A percentile compares a stretch with the other conserved stretches of the same genome.
Conservation (phyloP, 2,888 invertebrate genomes). For the Campoletis raptor region DNA sequence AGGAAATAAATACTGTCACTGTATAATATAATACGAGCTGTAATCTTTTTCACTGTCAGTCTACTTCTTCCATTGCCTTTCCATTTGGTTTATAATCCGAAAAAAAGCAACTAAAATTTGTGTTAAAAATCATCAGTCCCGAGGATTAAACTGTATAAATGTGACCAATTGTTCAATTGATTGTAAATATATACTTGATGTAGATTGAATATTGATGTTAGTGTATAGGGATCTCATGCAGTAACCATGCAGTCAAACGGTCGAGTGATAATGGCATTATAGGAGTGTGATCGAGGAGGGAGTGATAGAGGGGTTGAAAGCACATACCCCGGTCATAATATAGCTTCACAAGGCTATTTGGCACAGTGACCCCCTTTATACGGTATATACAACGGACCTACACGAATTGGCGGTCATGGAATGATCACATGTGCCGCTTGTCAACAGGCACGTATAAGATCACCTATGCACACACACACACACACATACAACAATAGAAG, state of each 20-base stretch:
- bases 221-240: constrained; percentile 17
- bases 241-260: constrained; percentile 44
- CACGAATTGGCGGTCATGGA: constrained; percentile 37
- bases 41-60: background rate
- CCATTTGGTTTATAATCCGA: background rate
- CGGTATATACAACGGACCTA: constrained; percentile 63
- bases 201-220: background rate
- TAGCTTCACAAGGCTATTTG: constrained; percentile 73
- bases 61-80: background rate
- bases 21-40: background rate
- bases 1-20: no score
- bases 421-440: constrained; percentile 52
- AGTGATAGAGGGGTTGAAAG: constrained; percentile 64
- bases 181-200: background rate
- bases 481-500: constrained; percentile 52
- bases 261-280: constrained; percentile 71
- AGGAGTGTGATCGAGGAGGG: constrained; percentile 67
- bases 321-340: constrained; percentile 66
- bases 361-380: constrained; percentile 80
- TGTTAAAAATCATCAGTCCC: background rate
- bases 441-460: constrained; percentile 73
- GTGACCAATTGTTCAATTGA: background rate
- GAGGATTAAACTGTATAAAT: background rate
- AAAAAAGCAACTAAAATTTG: background rate
- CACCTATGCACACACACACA: constrained; percentile 69